Base-by-base conservation (phyloP, 2,797 vertebrate species). In the Lepilemur ruficaudatus region DNA sequence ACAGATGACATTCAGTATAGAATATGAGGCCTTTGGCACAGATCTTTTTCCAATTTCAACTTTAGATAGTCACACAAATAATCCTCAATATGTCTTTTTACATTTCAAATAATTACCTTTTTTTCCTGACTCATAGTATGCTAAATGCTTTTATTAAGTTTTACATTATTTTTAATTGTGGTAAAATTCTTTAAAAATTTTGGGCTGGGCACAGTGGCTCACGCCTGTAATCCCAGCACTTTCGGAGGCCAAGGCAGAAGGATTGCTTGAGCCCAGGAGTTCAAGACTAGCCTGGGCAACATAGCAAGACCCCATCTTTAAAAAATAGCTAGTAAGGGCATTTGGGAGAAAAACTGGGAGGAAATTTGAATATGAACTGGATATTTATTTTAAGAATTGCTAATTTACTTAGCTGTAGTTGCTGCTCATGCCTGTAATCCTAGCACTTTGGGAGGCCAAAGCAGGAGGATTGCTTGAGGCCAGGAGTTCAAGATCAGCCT, bases 101-200 rank as follows among this genome's bases (percentile, higher is more conserved):
- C 63, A 70, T 82, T 95, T 91, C 23, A 90, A 92, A 95, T 83
- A 81, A 83, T 80, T 90, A 83, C 78, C 30, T 55, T 97, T 57
- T 90, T 88, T 87, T 17, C 43, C 38, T 59, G 48, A 63, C 5
- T 84, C 43, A 57, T 43, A 90, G 46, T 65, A 87, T 63, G 1
- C 15, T 52, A 43, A 85, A 35, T 82, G 30, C 20, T 63, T 88
- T 91, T 75, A 89, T 95, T 93, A 79, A 17, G 83, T 61, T 89
- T 96, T 79, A 79, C 43, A 73, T 78, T 80, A 59, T 69, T 76
- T 93, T 69, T 80, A 90, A 91, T 82, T 82, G 25, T 35, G 23
- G 43, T 70, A 92, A 93, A 96, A 92, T 61, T 59, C 57, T 59
- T 59, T 59, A 59, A 59, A 59, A 59, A 5, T 59, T 59, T 59